Percentiles rank a stretch among this genome's conserved stretches.
These are phyloP conservation scores for Aramus guarauna DNA, from an alignment of 2,113 vertebrate genomes.

Conservation along the genomic window DNA sequence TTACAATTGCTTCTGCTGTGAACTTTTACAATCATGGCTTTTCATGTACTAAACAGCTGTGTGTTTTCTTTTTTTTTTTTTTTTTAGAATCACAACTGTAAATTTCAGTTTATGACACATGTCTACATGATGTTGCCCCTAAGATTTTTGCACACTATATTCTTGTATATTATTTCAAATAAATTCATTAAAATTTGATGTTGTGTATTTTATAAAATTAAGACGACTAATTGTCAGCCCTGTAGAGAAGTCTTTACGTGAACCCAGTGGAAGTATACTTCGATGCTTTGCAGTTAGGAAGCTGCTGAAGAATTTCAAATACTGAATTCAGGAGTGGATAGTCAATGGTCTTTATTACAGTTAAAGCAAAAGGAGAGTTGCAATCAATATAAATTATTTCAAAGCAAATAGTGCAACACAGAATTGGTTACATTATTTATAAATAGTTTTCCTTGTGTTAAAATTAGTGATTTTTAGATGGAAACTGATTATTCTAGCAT, in stretches of 20 bases:
- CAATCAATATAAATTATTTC: slow-evolving; percentile 7
- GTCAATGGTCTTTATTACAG: slow-evolving; percentile 25
- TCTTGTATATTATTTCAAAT: slow-evolving; percentile 99
- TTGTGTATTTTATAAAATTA: neutral
- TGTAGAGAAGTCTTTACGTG: neutral
- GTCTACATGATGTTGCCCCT: slow-evolving; percentile 89
- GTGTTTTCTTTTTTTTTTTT: slow-evolving; percentile 63
- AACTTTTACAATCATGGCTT: slow-evolving; percentile 82
- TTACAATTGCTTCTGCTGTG: slow-evolving; percentile 73
- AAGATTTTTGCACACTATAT: slow-evolving; percentile 96
- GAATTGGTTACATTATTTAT: neutral
- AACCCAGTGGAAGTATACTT: neutral
- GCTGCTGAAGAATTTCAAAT: neutral
- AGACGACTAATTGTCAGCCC: neutral
- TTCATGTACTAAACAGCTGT: slow-evolving; percentile 75
- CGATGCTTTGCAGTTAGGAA: neutral
- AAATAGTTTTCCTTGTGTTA: slow-evolving; percentile 5
- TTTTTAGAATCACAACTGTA: slow-evolving; percentile 82
- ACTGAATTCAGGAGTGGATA: neutral
- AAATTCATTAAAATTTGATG: slow-evolving; percentile 80
- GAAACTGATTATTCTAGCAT: neutral
- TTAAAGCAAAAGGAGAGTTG: neutral
- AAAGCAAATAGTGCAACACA: neutral
- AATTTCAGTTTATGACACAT: slow-evolving; percentile 81
- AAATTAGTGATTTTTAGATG: neutral